phyloP scores from a whole-genome alignment of 2,888 invertebrate genomes.

The Philopedon plagiatum region DNA sequence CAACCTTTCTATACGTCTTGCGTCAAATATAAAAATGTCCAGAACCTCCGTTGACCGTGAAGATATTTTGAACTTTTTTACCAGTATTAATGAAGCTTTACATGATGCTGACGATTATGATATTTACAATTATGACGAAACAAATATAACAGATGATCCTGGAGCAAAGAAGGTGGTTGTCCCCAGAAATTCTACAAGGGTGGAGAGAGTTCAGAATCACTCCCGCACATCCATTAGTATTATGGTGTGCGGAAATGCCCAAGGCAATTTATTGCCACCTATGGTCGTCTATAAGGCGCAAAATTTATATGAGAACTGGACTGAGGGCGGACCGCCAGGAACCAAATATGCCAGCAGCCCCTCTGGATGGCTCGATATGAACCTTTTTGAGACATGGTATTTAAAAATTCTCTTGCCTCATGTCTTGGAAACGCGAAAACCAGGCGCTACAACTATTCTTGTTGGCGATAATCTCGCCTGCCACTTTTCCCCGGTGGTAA shows the following conservation, averaged over 20 bases:
- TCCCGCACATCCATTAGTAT: not conserved
- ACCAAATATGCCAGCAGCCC: too few species aligned
- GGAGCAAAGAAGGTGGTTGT: not conserved
- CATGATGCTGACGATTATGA: not conserved
- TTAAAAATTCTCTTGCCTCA: too few species aligned
- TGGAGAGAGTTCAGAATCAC: not conserved
- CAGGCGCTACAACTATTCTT: too few species aligned
- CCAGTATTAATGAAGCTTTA: not conserved
- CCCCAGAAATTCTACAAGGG: not conserved
- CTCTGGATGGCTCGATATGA: too few species aligned
- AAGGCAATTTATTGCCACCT: too few species aligned
- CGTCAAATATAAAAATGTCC: not conserved
- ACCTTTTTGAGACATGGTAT: too few species aligned
- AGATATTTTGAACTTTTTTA: not conserved
- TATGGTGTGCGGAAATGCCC: not conserved
- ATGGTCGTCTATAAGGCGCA: too few species aligned
- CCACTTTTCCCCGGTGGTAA: too few species aligned
- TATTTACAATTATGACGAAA: conserved; percentile 15
- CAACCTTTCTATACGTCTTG: not conserved
- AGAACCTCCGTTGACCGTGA: not conserved
- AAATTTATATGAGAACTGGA: too few species aligned
- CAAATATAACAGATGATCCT: conserved; percentile 10
- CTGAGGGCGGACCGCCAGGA: too few species aligned
- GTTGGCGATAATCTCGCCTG: too few species aligned
- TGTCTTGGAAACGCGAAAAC: too few species aligned